Base-by-base conservation (phyloP, 2,888 invertebrate species). In the Chaetoderma sp. region DNA sequence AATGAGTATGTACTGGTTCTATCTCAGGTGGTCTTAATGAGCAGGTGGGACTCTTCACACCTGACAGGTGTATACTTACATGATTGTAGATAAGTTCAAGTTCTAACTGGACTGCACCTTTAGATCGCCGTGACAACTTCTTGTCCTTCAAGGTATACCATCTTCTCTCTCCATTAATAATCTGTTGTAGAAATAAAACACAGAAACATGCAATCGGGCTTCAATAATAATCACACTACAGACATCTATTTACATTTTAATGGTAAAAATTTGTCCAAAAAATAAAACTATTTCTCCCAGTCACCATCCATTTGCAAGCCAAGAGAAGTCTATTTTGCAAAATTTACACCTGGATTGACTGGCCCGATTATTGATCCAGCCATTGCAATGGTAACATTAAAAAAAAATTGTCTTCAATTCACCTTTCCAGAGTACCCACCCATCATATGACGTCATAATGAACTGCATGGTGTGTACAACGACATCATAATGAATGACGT, bases 101-200 rank as follows among this genome's bases (percentile, higher is more conserved):
- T 87, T 99, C 98, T 59, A 99, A 87, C 44, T 95, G 89, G 79
- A 98, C 95, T 80, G 94, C 96, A 16, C 98, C 98, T 86, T 98
- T 97, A n/a, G 96, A 95, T 47, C 95, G 88, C 1, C 92, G 90
- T 39, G 93, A 89, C 80, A 98, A 89, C 83, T 98, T 98, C 86
- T 95, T 94, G 85, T 99, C 98, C 84, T 99, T 99, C 47, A 99
- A 88, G 0, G 94, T 93, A 86, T 95, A 98, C 98, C 98, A 98
- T 71, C 94, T 89, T 83, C 95, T 95, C 82, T 96, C 96, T 0
- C 95, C 94, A 82, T 94, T 96, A 72, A 92, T 90, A 75, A 98
- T 78, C 85, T 83, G 71, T 3, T 25, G 27, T 21, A 27, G 4
- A 30, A 74, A 66, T 59, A 55, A 25, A 25, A 25, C 32, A 55